A percentile compares a stretch with the other conserved stretches of the same genome.
phyloP scores from a whole-genome alignment of 2,888 invertebrate genomes.

The Yponomeuta sedellus region DNA sequence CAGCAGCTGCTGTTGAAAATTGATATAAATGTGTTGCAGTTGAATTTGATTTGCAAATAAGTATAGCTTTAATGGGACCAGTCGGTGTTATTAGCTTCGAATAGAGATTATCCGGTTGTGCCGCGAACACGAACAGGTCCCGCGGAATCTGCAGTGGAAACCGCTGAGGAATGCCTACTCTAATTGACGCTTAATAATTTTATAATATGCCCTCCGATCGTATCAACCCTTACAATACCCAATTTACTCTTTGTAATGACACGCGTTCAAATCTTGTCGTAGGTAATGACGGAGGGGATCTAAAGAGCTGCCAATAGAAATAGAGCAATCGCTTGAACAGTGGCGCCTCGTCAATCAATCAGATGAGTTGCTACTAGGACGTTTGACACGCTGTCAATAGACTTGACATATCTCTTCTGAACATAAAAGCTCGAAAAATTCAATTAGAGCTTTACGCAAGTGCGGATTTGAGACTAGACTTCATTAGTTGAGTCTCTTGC shows the following conservation, averaged over 20 bases:
- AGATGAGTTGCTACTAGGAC: no score
- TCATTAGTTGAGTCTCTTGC: constrained; percentile 2
- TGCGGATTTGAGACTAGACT: background rate
- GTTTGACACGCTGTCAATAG: no score
- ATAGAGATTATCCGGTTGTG: constrained; percentile 15
- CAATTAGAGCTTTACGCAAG: background rate
- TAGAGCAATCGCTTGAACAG: no score
- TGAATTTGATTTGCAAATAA: constrained; percentile 61
- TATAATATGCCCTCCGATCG: background rate
- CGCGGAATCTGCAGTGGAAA: constrained; percentile 35
- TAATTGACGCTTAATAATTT: constrained; percentile 8
- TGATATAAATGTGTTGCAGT: constrained; percentile 45
- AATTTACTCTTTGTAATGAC: background rate
- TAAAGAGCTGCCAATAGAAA: no score
- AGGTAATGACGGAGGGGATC: background rate
- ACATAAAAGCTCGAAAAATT: no score
- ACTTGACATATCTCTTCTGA: no score
- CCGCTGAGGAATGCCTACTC: constrained; percentile 13
- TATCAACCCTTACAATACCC: background rate
- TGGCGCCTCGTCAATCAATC: no score
- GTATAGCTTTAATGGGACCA: constrained; percentile 10
- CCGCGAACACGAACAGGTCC: constrained; percentile 42
- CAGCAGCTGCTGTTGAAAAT: constrained; percentile 44
- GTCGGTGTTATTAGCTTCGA: constrained; percentile 11
- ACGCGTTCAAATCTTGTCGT: background rate